These are phyloP conservation scores for Propithecus perrieri DNA, from an alignment of 2,797 vertebrate species.

Conservation along the genomic window DNA sequence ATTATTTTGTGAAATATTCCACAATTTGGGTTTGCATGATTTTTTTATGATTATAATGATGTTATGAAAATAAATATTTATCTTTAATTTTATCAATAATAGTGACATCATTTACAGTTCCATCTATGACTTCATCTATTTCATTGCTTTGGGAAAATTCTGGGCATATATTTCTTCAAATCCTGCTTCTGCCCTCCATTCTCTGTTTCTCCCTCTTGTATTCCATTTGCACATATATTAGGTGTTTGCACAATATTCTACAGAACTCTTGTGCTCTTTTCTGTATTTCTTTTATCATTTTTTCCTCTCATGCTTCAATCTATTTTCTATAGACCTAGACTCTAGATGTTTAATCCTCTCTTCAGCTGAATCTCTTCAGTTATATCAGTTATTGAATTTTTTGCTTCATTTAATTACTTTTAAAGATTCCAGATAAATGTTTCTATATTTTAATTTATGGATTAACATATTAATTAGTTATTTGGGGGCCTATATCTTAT, in stretches of 20 bases:
- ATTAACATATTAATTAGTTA: not conserved
- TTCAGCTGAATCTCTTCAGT: not conserved
- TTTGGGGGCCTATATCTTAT: not conserved
- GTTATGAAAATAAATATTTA: not conserved
- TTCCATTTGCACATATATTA: not conserved
- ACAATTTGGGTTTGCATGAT: not conserved
- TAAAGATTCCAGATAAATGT: not conserved
- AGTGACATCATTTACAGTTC: not conserved
- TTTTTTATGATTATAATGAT: not conserved
- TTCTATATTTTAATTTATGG: not conserved
- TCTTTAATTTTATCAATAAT: not conserved
- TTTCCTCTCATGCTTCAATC: not conserved
- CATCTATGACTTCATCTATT: not conserved
- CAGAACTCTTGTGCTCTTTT: not conserved
- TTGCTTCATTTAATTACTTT: not conserved
- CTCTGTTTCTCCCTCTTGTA: accelerated
- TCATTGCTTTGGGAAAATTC: not conserved
- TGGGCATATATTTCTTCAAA: not conserved
- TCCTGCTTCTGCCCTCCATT: not conserved
- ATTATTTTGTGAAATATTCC: not conserved
- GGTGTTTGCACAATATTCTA: not conserved
- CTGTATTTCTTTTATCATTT: not conserved
- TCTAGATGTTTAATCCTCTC: not conserved
- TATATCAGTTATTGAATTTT: not conserved
- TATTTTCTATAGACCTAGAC: not conserved